A percentile compares a stretch with the other conserved stretches of the same genome.
phyloP scores from a whole-genome alignment of 2,797 vertebrate genomes.

The Gymnothorax javanicus region DNA sequence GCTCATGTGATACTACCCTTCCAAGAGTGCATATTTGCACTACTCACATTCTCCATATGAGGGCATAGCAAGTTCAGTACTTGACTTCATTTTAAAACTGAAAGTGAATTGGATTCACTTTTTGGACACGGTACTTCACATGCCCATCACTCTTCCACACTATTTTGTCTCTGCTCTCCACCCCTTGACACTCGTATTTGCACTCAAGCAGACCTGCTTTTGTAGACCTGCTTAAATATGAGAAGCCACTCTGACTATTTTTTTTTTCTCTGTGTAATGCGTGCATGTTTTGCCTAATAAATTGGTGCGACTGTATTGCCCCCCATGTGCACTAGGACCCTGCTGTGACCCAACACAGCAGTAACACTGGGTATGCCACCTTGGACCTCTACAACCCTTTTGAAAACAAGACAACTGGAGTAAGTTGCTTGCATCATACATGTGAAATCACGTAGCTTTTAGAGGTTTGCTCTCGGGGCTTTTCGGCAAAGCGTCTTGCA shows the following conservation, averaged over 20 bases:
- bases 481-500: too few relatives aligned
- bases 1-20: slow-evolving; percentile 55
- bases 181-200: not conserved
- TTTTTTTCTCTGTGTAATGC: not conserved
- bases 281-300: not conserved
- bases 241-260: not conserved
- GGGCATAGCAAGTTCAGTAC: not conserved
- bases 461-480: too few relatives aligned
- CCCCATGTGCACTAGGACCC: slow-evolving; percentile 75
- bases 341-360: slow-evolving; percentile 81
- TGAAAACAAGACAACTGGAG: slow-evolving; percentile 73
- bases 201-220: slow-evolving; percentile 13
- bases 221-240: not conserved
- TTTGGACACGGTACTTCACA: not conserved
- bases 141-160: not conserved
- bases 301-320: not conserved
- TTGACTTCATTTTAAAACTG: not conserved
- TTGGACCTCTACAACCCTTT: slow-evolving; percentile 95
- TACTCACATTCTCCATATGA: not conserved
- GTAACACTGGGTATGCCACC: slow-evolving; percentile 79
- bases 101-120: not conserved
- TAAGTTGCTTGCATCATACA: slow-evolving; percentile 50
- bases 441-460: not conserved
- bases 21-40: not conserved
- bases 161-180: not conserved